Conservation (phyloP, 2,113 vertebrate species). For the Zapornia atra region DNA sequence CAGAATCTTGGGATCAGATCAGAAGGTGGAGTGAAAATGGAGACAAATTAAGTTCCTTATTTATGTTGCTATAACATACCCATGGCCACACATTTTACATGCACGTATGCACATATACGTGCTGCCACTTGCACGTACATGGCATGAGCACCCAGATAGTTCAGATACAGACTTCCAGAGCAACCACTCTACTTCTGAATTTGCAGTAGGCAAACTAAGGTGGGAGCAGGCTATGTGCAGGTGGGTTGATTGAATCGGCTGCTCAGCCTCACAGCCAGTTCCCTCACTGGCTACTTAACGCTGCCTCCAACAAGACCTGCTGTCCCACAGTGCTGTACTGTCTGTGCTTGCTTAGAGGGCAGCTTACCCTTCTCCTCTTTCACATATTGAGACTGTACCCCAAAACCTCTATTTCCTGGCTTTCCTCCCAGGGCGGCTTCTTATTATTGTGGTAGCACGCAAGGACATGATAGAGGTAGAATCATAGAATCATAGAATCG, state of each 20-base stretch:
- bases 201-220: background rate
- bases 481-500: no score
- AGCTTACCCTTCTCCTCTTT: constrained; percentile 44
- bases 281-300: constrained; percentile 61
- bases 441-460: background rate
- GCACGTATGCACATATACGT: fast-evolving
- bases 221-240: background rate
- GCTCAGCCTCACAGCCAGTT: constrained; percentile 57
- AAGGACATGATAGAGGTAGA: background rate
- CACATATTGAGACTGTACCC: background rate
- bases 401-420: constrained; percentile 11
- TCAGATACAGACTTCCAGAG: background rate
- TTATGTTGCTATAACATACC: background rate
- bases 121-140: fast-evolving
- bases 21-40: background rate
- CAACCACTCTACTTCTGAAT: background rate
- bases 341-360: constrained; percentile 47
- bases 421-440: background rate
- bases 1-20: background rate
- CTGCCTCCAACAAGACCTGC: constrained; percentile 41
- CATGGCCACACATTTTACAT: background rate
- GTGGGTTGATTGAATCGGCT: constrained; percentile 54
- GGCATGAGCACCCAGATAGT: background rate
- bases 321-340: constrained; percentile 19
- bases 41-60: background rate